Conservation (phyloP, 2,888 invertebrate genomes). For the Amorpha juglandis region DNA sequence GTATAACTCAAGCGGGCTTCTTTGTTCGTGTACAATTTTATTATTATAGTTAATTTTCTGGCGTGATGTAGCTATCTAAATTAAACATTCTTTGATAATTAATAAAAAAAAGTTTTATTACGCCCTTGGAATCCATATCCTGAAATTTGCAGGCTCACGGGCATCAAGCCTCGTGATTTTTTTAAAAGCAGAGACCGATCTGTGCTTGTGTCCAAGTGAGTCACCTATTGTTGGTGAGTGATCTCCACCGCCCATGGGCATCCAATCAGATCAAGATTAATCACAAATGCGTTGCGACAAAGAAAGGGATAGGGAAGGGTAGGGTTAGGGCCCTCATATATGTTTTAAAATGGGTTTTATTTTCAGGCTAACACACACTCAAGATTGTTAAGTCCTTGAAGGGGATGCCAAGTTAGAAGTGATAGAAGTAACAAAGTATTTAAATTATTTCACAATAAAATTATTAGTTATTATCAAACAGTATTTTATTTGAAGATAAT, state of each 20-base stretch:
- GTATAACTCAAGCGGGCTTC: slow-evolving; percentile 57
- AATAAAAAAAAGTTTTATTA: slow-evolving; percentile 59
- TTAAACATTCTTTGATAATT: slow-evolving; percentile 73
- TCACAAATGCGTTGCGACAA: no score
- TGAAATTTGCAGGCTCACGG: not conserved
- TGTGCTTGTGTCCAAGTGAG: no score
- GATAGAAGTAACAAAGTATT: slow-evolving; percentile 78
- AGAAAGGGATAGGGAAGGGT: no score
- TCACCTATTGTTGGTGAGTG: no score
- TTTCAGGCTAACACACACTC: slow-evolving; percentile 73
- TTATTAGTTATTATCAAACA: slow-evolving; percentile 71
- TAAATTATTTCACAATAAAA: slow-evolving; percentile 82
- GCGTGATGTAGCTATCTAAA: slow-evolving; percentile 67
- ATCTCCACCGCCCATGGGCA: no score
- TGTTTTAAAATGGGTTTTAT: slow-evolving; percentile 63
- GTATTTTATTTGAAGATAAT: slow-evolving; percentile 71
- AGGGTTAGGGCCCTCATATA: no score
- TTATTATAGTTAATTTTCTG: slow-evolving; percentile 67
- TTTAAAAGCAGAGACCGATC: no score
- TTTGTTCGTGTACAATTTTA: slow-evolving; percentile 66
- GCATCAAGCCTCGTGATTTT: no score
- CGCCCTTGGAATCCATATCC: not conserved
- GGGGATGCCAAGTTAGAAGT: slow-evolving; percentile 77
- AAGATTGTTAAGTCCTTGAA: slow-evolving; percentile 65
- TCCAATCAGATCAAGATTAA: no score